Evolutionary conservation across 2,113 vertebrate genomes (phyloP).

Genomic region (Gadus macrocephalus): DNA sequence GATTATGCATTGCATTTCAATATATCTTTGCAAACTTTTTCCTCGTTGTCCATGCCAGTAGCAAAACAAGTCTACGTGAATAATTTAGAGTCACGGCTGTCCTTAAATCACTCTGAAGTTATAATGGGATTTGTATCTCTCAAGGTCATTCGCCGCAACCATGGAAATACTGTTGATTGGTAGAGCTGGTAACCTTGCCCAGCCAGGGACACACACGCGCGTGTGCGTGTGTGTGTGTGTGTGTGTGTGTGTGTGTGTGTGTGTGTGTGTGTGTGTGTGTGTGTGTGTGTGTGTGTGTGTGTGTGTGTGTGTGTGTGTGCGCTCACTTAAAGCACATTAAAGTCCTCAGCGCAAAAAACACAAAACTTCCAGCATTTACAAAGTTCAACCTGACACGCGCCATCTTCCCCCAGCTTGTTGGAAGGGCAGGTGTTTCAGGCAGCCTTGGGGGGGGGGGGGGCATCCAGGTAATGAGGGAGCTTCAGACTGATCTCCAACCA

Average conservation of each 20-base stretch:
- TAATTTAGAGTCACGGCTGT: slow-evolving; percentile 33
- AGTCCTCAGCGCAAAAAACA: no score
- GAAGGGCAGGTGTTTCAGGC: no score
- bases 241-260: no score
- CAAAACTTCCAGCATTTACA: no score
- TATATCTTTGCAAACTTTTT: slow-evolving; percentile 25
- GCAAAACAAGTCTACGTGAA: slow-evolving; percentile 24
- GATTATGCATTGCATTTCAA: slow-evolving; percentile 1
- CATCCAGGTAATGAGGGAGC: no score
- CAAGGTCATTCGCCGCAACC: slow-evolving; percentile 40
- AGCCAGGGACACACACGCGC: neutral
- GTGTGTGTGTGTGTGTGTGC: neutral
- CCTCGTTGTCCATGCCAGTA: slow-evolving; percentile 17
- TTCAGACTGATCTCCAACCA: no score
- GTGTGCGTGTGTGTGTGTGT: no score
- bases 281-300: neutral
- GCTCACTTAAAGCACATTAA: no score
- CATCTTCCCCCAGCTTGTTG: no score
- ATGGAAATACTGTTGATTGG: slow-evolving; percentile 5
- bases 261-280: neutral
- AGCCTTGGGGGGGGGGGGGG: no score
- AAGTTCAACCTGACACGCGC: no score
- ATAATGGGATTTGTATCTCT: slow-evolving; percentile 33
- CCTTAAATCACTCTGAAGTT: slow-evolving; percentile 46
- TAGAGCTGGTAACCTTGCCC: neutral